A percentile compares a stretch with the other conserved stretches of the same genome.
Evolutionary conservation across 2,113 vertebrate species (phyloP).

Genomic region (Limnothrissa miodon): DNA sequence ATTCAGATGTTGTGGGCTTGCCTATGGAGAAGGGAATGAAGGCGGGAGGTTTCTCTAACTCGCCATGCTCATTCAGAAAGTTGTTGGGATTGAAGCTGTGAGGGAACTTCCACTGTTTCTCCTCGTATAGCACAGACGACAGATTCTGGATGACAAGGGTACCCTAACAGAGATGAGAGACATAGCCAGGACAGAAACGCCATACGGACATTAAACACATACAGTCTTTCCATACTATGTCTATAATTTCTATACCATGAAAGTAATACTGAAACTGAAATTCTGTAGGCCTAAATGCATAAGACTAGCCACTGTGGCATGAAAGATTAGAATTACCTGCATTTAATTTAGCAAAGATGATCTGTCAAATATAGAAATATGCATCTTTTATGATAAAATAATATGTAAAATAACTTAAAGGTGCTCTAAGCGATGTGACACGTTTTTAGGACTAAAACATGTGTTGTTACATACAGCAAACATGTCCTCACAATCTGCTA

Average conservation of each 20-base stretch:
- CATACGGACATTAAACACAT: background rate
- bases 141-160: conserved; percentile 69
- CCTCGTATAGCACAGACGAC: conserved; percentile 74
- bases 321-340: background rate
- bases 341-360: background rate
- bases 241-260: background rate
- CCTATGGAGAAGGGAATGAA: conserved; percentile 83
- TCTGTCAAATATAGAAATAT: background rate
- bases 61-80: conserved; percentile 71
- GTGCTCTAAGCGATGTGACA: no score
- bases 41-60: conserved; percentile 73
- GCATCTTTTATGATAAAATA: no score
- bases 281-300: background rate
- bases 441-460: no score
- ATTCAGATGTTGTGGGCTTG: conserved; percentile 32
- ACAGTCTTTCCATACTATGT: background rate
- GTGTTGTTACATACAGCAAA: no score
- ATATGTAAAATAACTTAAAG: no score
- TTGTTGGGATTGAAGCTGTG: conserved; percentile 71
- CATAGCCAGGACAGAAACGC: background rate
- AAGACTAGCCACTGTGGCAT: background rate
- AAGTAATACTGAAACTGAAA: background rate
- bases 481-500: no score
- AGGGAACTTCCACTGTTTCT: conserved; percentile 73
- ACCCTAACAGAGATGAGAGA: conserved; percentile 59